Evolutionary conservation across 2,113 vertebrate genomes (phyloP), one percentile per base, ranked within the genome.

Genomic region (Megatriorchis doriae): DNA sequence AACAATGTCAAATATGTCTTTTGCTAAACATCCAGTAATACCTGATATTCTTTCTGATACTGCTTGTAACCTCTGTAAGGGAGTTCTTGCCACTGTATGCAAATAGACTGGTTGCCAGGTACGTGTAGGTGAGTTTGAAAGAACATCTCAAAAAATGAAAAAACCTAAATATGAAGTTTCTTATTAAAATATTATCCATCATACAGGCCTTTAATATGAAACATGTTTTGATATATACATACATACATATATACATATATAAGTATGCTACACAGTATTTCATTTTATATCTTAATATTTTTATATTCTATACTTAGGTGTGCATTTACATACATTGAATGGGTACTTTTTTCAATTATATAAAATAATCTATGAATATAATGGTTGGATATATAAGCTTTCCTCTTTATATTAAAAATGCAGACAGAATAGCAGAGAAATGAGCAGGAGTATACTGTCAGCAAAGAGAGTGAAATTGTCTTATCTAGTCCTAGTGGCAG

Each of bases 91-190:
- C 36, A 12, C 17, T 36, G 21, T 16, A 29, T 75, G 19, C 7
- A 86, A 43, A 56, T 5, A 2, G 2, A 21, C n/a, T 80, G 11
- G 7, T 77, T 68, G 18, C 26, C 23, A 61, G 15, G 10, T n/a
- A 42, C 3, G 6, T 22, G 14, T 14, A 65, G 25, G 9, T 66
- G 18, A 61, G 8, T 11, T 73, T 6, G 40, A 81, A 63, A 58
- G 6, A 29, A 66, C 1, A 23, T 23, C 2, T 38, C 1, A 29
- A 74, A 66, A 16, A 1, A 2, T 0, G 3, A 58, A 52, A 70
- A 55, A 32, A 20, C 3, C 3, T 38, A 32, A 29, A 80, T 31
- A 3, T 48, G 40, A 55, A n/a, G 7, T 52, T 77, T 62, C 4
- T 11, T 22, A 48, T 13, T 52, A 65, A 74, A 73, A 62, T 62